phyloP scores from a whole-genome alignment of 92 coral and sea anemone genomes.

The Epizoanthus illoricatus region DNA sequence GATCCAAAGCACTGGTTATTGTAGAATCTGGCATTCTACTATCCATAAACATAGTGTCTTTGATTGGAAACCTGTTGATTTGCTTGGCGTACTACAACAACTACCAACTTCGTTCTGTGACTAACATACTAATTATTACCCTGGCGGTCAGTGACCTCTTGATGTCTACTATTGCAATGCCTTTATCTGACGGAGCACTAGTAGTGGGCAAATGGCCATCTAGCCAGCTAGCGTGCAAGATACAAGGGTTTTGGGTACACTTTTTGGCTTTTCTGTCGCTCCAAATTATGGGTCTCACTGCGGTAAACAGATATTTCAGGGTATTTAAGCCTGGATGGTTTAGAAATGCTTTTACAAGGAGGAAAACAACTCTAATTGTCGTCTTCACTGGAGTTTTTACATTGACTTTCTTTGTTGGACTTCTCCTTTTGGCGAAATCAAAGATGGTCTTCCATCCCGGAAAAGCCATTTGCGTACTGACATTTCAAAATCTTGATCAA shows the following conservation, averaged over 20 bases:
- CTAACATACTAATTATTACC: constrained; percentile 67
- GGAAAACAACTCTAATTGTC: constrained; percentile 58
- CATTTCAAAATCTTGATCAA: constrained; percentile 25
- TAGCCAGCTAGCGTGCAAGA: constrained; percentile 48
- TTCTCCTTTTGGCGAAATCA: constrained; percentile 49
- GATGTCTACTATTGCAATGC: constrained; percentile 78
- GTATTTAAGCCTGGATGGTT: constrained; percentile 58
- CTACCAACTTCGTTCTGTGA: constrained; percentile 60
- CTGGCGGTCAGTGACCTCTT: constrained; percentile 58
- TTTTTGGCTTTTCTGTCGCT: constrained; percentile 80
- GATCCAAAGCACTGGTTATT: constrained; percentile 37
- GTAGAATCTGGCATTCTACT: constrained; percentile 51
- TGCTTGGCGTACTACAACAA: constrained; percentile 64
- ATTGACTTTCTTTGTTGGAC: constrained; percentile 42
- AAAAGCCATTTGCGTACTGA: constrained; percentile 65
- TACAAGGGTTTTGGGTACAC: constrained; percentile 69
- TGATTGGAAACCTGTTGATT: constrained; percentile 64
- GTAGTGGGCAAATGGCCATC: constrained; percentile 63
- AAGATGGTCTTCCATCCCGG: constrained; percentile 73
- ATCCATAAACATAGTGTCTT: constrained; percentile 54
- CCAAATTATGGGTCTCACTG: constrained; percentile 78
- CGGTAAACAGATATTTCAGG: constrained; percentile 70
- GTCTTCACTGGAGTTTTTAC: constrained; percentile 47
- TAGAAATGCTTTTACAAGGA: constrained; percentile 58
- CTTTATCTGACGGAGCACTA: constrained; percentile 58